Conservation (phyloP, 2,113 vertebrate species). For the Craseonycteris thonglongyai region DNA sequence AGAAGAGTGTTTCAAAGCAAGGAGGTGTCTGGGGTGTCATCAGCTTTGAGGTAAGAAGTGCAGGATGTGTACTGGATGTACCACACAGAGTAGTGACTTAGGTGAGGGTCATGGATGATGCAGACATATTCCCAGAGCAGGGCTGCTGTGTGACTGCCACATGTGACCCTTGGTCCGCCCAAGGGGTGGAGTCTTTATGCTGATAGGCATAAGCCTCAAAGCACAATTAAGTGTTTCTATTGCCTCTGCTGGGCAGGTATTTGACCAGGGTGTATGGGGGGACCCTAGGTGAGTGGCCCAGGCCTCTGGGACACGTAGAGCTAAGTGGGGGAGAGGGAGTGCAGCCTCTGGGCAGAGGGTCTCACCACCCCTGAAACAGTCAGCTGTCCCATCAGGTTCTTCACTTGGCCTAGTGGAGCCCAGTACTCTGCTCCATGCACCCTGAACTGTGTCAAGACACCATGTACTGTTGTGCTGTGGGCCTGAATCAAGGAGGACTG, state of each 20-base stretch:
- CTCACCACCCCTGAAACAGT: neutral
- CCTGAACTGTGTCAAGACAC: neutral
- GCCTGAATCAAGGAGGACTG: neutral
- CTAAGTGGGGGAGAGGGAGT: neutral
- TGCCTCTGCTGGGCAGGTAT: neutral
- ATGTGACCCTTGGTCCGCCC: neutral
- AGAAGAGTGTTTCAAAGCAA: neutral
- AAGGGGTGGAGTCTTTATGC: neutral
- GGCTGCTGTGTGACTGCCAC: neutral
- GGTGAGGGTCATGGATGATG: neutral
- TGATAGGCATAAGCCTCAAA: neutral
- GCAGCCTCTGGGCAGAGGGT: neutral
- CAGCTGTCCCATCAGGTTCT: neutral
- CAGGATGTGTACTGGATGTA: neutral
- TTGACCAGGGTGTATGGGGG: neutral
- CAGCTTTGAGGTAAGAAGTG: neutral
- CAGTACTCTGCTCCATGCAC: accelerated
- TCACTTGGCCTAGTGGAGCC: neutral
- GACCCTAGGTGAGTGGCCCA: neutral
- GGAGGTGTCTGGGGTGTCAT: neutral
- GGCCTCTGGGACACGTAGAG: neutral
- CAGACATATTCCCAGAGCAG: neutral
- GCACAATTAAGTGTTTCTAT: neutral
- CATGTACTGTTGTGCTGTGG: neutral
- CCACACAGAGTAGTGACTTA: neutral